phyloP scores from a whole-genome alignment of 2,113 vertebrate genomes.

The Marmota monax region DNA sequence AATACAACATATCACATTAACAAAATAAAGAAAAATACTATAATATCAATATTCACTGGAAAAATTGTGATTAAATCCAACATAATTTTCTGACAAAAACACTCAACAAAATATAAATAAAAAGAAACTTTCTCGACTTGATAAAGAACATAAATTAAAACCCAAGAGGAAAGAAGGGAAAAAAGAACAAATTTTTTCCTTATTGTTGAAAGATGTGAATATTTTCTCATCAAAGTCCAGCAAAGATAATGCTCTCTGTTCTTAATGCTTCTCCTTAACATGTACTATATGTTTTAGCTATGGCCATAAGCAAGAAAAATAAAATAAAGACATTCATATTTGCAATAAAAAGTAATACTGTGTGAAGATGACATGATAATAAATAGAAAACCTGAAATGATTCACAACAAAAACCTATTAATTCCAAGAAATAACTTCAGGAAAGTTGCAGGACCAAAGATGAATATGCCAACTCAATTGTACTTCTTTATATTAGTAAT shows the following conservation, averaged over 20 bases:
- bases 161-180: neutral
- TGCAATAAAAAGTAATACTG: neutral
- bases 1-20: neutral
- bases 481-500: neutral
- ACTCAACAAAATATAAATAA: neutral
- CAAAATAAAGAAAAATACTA: neutral
- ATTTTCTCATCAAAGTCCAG: neutral
- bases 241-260: neutral
- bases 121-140: neutral
- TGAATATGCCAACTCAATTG: neutral
- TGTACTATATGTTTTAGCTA: neutral
- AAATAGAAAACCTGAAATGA: neutral
- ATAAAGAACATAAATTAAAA: neutral
- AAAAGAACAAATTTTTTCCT: neutral
- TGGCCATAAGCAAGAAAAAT: neutral
- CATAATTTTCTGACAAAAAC: neutral
- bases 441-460: neutral
- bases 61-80: neutral
- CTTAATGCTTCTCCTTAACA: neutral
- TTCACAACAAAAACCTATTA: neutral
- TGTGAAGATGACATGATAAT: neutral
- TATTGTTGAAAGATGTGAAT: neutral
- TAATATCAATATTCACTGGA: neutral
- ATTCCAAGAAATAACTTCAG: neutral
- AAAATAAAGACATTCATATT: neutral